A percentile compares a stretch with the other conserved stretches of the same genome.
Evolutionary conservation across 2,797 vertebrate genomes (phyloP).

Genomic region (Mormyrops attenuatus): DNA sequence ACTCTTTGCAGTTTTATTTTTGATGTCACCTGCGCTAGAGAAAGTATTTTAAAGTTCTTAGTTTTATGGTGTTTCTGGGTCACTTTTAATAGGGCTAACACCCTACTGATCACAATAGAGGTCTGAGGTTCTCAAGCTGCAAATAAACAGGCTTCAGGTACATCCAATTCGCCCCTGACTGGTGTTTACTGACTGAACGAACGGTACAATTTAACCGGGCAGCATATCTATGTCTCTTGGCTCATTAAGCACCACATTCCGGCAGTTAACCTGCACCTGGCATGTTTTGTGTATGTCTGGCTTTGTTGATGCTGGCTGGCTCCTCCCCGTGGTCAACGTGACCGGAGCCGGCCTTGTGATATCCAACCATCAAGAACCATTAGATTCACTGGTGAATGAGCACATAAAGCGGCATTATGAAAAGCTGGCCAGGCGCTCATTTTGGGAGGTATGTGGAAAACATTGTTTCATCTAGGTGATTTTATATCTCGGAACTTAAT

Average conservation of each 20-base stretch:
- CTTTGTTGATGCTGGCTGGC: background rate
- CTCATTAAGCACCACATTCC: background rate
- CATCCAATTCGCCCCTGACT: background rate
- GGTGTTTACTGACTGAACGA: background rate
- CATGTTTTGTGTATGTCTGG: background rate
- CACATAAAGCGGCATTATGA: background rate
- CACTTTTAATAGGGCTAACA: background rate
- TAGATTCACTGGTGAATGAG: background rate
- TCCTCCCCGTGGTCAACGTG: background rate
- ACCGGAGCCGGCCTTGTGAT: background rate
- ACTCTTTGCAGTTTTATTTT: background rate
- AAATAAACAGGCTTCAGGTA: background rate
- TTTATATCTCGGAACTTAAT: background rate
- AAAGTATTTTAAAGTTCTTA: background rate
- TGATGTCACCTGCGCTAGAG: background rate
- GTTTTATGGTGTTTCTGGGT: background rate
- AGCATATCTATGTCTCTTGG: background rate
- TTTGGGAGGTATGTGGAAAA: background rate
- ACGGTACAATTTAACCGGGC: background rate
- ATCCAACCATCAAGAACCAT: background rate
- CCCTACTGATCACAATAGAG: background rate
- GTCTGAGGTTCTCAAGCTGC: background rate
- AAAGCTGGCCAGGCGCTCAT: background rate
- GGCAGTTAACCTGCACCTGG: background rate
- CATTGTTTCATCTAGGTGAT: background rate